These are phyloP conservation scores for Periophthalmus magnuspinnatus DNA, from an alignment of 2,797 vertebrate genomes.

Conservation along the genomic window DNA sequence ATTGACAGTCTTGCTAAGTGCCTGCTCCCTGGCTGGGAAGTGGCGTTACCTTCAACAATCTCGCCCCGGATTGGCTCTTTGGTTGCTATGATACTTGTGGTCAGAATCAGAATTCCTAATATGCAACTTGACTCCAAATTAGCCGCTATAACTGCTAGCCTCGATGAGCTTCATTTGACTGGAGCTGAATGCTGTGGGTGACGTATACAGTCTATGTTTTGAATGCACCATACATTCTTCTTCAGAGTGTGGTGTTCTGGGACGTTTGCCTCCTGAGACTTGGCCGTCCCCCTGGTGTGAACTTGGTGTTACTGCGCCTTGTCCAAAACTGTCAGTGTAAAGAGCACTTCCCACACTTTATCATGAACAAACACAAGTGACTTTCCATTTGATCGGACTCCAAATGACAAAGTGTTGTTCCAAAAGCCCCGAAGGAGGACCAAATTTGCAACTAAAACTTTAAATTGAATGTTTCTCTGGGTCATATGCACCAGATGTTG, in stretches of 20 bases:
- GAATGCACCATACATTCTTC: not conserved
- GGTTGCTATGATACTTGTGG: too few species aligned
- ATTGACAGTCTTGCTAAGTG: too few species aligned
- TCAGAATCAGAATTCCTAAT: too few species aligned
- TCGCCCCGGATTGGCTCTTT: too few species aligned
- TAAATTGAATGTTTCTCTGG: not conserved
- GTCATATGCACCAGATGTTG: not conserved
- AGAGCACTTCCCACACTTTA: not conserved
- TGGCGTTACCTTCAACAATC: too few species aligned
- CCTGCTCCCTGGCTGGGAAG: too few species aligned
- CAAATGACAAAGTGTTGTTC: conserved; percentile 1
- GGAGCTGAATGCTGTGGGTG: too few species aligned
- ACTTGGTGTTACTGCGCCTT: not conserved
- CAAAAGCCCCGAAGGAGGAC: conserved; percentile 3
- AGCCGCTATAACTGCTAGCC: too few species aligned
- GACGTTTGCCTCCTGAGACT: not conserved
- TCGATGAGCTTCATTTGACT: too few species aligned
- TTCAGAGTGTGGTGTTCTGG: not conserved
- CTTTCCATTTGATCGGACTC: not conserved
- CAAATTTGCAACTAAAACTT: conserved; percentile 10
- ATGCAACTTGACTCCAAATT: too few species aligned
- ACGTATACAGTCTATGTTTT: not conserved
- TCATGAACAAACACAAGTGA: conserved; percentile 3
- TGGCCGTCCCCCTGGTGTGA: not conserved
- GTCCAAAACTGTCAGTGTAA: not conserved